Evolutionary conservation across 2,113 vertebrate genomes (phyloP).

Genomic region (Pachypanchax playfairii): DNA sequence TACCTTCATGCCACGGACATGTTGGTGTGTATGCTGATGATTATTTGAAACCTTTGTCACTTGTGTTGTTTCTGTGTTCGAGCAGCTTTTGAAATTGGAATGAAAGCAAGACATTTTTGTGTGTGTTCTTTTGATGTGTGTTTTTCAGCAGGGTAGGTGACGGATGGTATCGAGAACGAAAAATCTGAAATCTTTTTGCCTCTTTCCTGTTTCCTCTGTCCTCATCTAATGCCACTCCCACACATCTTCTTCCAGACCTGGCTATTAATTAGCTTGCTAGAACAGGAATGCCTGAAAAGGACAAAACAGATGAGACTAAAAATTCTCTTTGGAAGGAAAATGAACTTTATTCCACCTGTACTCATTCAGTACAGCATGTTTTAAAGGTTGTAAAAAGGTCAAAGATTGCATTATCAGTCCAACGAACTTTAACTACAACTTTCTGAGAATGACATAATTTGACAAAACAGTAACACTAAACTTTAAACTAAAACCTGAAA

Average conservation of each 20-base stretch:
- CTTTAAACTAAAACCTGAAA: background rate
- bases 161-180: constrained; percentile 50
- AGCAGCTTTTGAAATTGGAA: background rate
- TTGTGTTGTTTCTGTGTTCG: background rate
- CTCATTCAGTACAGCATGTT: constrained; percentile 27
- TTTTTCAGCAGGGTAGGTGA: constrained; percentile 48
- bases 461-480: background rate
- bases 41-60: background rate
- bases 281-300: constrained; percentile 54
- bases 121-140: constrained; percentile 58
- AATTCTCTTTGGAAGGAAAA: constrained; percentile 54
- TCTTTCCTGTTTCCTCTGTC: constrained; percentile 14
- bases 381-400: constrained; percentile 53
- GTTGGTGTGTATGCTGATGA: constrained; percentile 85
- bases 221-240: constrained; percentile 36
- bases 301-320: constrained; percentile 36
- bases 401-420: constrained; percentile 35
- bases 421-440: constrained; percentile 30
- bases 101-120: constrained; percentile 11
- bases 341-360: constrained; percentile 50
- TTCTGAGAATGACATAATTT: constrained; percentile 36
- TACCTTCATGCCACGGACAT: constrained; percentile 96
- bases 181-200: constrained; percentile 54
- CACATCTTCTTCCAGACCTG: constrained; percentile 49
- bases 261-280: constrained; percentile 66